Base-by-base conservation (phyloP, 2,797 vertebrate genomes). In the Phataginus tricuspis region DNA sequence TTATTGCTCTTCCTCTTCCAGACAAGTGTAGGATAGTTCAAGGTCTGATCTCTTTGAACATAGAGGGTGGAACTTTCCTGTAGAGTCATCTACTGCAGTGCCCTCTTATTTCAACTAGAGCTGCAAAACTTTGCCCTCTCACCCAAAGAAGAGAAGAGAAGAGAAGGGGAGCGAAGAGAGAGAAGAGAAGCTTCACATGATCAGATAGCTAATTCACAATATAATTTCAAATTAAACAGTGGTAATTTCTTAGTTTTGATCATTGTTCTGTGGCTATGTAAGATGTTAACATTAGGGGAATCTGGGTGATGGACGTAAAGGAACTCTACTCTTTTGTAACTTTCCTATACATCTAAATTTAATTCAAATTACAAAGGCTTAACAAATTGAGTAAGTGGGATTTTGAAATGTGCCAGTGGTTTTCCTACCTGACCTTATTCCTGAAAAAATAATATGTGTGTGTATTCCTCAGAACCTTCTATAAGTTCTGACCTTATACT, bases 341-440 rank as follows among this genome's bases (percentile, higher is more conserved):
- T 57, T 86, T 86, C 90, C 34, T 92, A 4, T n/a, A 12, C 12
- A 1, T 55, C 1, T 93, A 64, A n/a, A 79, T 69, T 90, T 95
- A 87, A 37, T 90, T 90, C 18, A 74, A 66, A 91, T 85, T 69
- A 42, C 63, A 86, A 86, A 7, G 31, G 63, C 78, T 79, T 91
- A 21, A 51, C 71, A 74, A 79, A 51, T 34, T 51, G 11, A 86
- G 27, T 75, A 82, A 80, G 31, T 37, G 9, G 34, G 4, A 57
- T 86, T 91, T 93, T 83, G 31, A 91, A 93, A 89, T 61, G 7
- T 34, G 49, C 31, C 15, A 6, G 57, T 59, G 45, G 12, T 14
- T 90, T 93, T 92, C 12, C 21, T 84, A 45, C 53, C 11, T 49
- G 75, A 79, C n/a, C 11, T 68, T 45, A 69, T 88, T 90, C 29